Evolutionary conservation across 2,113 vertebrate genomes (phyloP).

Genomic region (Pachycephala philippinensis): DNA sequence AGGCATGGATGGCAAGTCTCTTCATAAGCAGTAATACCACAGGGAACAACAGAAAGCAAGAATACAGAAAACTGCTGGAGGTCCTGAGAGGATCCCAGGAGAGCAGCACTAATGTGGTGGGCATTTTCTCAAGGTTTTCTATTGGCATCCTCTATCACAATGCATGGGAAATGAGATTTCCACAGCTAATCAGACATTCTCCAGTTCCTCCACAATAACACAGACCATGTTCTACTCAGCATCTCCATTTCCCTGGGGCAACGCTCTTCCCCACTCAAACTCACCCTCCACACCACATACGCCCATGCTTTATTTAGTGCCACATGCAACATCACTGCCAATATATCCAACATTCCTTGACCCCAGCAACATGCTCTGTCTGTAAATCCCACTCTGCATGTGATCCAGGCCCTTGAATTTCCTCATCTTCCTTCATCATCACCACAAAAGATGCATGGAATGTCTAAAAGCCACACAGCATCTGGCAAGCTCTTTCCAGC

Average conservation of each 20-base stretch:
- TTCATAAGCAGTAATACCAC: too few relatives aligned
- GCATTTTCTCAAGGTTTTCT: neutral
- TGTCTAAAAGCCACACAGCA: neutral
- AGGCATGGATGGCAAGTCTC: too few relatives aligned
- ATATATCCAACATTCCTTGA: neutral
- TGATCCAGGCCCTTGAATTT: neutral
- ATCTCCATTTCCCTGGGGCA: neutral
- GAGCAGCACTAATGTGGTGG: rapidly evolving
- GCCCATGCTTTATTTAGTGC: too few relatives aligned
- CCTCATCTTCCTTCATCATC: neutral
- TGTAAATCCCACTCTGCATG: neutral
- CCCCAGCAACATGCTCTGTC: neutral
- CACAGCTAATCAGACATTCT: neutral
- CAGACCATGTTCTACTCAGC: rapidly evolving
- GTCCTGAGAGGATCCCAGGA: neutral
- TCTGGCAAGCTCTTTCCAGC: too few relatives aligned
- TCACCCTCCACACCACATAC: neutral
- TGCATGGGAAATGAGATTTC: neutral
- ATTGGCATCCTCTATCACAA: neutral
- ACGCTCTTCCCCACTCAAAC: neutral
- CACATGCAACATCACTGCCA: neutral
- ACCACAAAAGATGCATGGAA: neutral
- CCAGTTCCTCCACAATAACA: too few relatives aligned
- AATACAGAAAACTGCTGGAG: neutral
- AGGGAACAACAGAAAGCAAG: rapidly evolving